phyloP scores from a whole-genome alignment of 2,797 vertebrate species.

The Pseudochirops cupreus region DNA sequence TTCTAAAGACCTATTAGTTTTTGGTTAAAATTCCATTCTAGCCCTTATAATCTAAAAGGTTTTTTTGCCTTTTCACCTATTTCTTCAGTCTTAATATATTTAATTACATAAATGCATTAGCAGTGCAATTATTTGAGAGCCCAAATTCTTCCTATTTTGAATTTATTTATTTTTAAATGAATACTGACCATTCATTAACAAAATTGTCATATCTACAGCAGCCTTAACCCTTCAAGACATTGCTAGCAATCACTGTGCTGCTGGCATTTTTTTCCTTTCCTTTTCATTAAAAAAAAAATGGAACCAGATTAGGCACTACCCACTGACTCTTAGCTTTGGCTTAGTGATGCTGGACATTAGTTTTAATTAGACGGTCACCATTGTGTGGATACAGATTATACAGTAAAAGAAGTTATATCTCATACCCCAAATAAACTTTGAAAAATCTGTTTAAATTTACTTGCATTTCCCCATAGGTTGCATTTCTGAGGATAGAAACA shows the following conservation, averaged over 20 bases:
- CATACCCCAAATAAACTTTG: neutral
- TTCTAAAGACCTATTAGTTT: too few relatives aligned
- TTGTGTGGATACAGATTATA: neutral
- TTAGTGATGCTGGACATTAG: neutral
- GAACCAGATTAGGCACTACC: too few relatives aligned
- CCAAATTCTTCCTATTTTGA: neutral
- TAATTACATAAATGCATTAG: neutral
- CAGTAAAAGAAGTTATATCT: neutral
- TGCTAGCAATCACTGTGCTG: neutral
- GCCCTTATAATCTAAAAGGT: too few relatives aligned
- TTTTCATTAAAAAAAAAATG: too few relatives aligned
- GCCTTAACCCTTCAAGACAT: neutral
- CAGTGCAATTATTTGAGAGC: neutral
- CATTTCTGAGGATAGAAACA: neutral
- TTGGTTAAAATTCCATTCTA: too few relatives aligned
- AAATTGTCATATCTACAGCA: neutral
- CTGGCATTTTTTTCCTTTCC: neutral
- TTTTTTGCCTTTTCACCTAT: too few relatives aligned
- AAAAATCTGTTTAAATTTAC: neutral
- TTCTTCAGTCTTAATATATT: too few relatives aligned
- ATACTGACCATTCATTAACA: neutral
- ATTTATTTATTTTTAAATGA: neutral
- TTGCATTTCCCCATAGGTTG: neutral
- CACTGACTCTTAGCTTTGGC: too few relatives aligned
- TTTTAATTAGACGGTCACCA: neutral